Conservation (phyloP, 2,113 vertebrate genomes). For the Brachionichthys hirsutus region DNA sequence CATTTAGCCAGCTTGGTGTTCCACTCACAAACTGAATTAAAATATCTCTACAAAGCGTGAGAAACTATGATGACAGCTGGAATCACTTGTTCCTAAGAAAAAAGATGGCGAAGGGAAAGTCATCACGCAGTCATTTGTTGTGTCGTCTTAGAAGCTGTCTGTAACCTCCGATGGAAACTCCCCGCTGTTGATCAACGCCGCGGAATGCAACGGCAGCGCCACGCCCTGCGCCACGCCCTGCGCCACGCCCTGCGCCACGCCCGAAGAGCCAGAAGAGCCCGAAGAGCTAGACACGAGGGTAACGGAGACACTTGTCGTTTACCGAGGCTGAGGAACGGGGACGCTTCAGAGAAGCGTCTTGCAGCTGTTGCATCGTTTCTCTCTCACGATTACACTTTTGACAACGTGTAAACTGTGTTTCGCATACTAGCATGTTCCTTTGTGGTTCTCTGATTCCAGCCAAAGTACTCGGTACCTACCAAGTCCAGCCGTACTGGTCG, state of each 20-base stretch:
- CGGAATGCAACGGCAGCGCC: constrained; percentile 85
- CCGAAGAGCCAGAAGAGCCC: constrained; percentile 84
- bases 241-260: constrained; percentile 77
- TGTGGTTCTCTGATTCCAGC: too few species aligned
- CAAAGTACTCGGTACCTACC: too few species aligned
- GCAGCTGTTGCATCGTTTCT: too few species aligned
- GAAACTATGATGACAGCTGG: background rate
- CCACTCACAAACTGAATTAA: background rate
- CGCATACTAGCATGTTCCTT: too few species aligned
- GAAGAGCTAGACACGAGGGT: constrained; percentile 88
- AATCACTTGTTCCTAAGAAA: background rate
- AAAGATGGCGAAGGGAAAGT: background rate
- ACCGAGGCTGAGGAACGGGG: too few species aligned
- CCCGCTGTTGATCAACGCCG: constrained; percentile 87
- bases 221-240: constrained; percentile 78
- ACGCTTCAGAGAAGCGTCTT: too few species aligned
- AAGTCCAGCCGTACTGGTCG: too few species aligned
- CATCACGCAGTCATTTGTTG: background rate
- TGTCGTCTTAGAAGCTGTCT: constrained; percentile 81
- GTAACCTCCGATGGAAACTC: constrained; percentile 85
- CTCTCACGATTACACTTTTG: too few species aligned
- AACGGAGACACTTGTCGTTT: constrained; percentile 38
- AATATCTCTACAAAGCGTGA: too few species aligned
- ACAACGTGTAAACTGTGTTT: too few species aligned
- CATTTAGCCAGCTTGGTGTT: background rate